Evolutionary conservation across 2,888 invertebrate species (phyloP).

Genomic region (Leptinotarsa haldemani): DNA sequence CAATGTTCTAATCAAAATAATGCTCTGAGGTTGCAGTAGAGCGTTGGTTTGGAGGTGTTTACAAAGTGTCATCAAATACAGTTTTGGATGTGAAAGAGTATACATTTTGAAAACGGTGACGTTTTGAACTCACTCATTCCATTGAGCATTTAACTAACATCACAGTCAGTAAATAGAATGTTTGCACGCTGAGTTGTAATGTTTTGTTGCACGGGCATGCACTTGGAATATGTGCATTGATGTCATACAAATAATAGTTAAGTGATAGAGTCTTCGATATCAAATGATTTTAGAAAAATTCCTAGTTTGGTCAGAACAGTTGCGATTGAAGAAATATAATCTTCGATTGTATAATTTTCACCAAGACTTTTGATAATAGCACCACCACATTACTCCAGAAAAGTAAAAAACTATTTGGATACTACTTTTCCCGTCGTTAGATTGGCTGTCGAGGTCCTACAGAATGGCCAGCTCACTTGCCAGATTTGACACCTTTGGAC

Average conservation of each 20-base stretch:
- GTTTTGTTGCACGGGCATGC: constrained; percentile 13
- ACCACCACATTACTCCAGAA: no score
- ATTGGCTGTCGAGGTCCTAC: no score
- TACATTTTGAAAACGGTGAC: not conserved
- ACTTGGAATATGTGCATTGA: not conserved
- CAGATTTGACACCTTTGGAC: no score
- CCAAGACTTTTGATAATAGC: no score
- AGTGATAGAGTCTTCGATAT: not conserved
- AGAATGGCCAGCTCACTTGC: no score
- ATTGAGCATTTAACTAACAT: constrained; percentile 18
- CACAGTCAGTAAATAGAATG: constrained; percentile 23
- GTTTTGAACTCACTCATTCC: not conserved
- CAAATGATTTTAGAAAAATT: constrained; percentile 5
- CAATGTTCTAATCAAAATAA: constrained; percentile 8
- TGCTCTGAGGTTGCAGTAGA: not conserved
- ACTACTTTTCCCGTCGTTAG: no score
- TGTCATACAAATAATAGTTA: not conserved
- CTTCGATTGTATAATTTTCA: no score
- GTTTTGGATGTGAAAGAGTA: not conserved
- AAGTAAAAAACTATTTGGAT: no score
- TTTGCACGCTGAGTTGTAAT: constrained; percentile 26
- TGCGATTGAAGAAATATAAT: no score
- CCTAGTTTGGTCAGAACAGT: not conserved
- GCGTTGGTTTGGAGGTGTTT: not conserved
- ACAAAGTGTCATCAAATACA: not conserved